Percentiles rank a stretch among this genome's conserved stretches.
These are phyloP conservation scores for Stigmatopora argus DNA, from an alignment of 2,113 vertebrate genomes.

Conservation along the genomic window DNA sequence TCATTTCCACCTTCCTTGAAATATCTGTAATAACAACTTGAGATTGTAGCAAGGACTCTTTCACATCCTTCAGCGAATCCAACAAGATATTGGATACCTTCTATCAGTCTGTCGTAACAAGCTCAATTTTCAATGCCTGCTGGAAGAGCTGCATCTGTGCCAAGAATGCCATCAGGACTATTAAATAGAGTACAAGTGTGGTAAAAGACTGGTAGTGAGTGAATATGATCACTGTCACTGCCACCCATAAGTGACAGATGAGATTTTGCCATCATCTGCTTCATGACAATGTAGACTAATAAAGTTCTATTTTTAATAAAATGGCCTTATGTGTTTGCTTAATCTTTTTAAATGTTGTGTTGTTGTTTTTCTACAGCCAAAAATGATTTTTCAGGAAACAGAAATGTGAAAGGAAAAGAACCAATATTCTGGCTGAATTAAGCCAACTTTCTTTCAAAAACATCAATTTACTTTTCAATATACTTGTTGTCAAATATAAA, in stretches of 20 bases:
- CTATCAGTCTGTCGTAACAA: not conserved
- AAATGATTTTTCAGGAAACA: too few species aligned
- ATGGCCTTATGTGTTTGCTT: too few species aligned
- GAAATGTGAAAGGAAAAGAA: too few species aligned
- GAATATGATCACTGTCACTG: too few species aligned
- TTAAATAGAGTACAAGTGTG: not conserved
- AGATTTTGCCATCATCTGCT: not conserved
- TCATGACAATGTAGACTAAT: not conserved
- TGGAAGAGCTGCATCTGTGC: not conserved
- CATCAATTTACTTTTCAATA: too few species aligned
- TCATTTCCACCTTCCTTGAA: not conserved
- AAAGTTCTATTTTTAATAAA: not conserved
- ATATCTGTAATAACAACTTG: not conserved
- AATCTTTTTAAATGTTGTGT: too few species aligned
- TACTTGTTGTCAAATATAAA: too few species aligned
- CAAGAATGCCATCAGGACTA: constrained; percentile 1
- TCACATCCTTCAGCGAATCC: not conserved
- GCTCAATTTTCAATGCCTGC: not conserved
- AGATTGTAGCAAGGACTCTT: not conserved
- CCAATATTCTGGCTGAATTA: too few species aligned
- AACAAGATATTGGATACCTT: not conserved
- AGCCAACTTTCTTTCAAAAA: too few species aligned
- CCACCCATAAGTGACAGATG: not conserved
- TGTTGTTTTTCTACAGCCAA: too few species aligned
- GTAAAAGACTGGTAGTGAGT: not conserved